Conservation (phyloP, 2,888 invertebrate genomes). For the Stictocephala bisonia region DNA sequence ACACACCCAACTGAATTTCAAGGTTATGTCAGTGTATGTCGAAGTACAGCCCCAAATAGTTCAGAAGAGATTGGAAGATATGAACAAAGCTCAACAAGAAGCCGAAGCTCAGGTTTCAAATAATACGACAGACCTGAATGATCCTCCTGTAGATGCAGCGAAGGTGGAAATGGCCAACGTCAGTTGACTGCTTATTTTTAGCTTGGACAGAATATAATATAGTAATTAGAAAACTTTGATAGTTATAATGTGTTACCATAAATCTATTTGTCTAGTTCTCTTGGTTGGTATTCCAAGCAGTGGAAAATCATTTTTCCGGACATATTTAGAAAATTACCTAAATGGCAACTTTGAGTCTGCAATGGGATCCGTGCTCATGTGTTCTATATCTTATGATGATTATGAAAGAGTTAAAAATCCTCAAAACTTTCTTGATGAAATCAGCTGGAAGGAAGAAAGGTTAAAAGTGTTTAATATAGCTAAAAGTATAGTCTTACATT, state of each 20-base stretch:
- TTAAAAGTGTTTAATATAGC: slow-evolving; percentile 50
- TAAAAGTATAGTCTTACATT: slow-evolving; percentile 46
- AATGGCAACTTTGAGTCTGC: background rate
- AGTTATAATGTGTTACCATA: background rate
- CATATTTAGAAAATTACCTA: slow-evolving; percentile 44
- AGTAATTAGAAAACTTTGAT: no score
- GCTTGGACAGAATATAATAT: slow-evolving; percentile 5
- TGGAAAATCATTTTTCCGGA: slow-evolving; percentile 61
- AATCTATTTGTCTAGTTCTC: slow-evolving; percentile 55
- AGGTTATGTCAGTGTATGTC: slow-evolving; percentile 71
- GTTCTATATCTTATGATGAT: slow-evolving; percentile 58
- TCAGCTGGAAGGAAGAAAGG: slow-evolving; percentile 57
- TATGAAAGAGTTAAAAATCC: slow-evolving; percentile 50
- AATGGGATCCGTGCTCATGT: slow-evolving; percentile 43
- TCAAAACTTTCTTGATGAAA: slow-evolving; percentile 34
- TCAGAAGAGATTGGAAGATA: slow-evolving; percentile 67
- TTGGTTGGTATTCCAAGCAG: slow-evolving; percentile 61
- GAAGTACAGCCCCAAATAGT: slow-evolving; percentile 70
- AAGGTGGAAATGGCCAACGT: slow-evolving; percentile 12
- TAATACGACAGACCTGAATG: background rate
- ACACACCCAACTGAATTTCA: slow-evolving; percentile 71
- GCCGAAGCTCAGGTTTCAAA: slow-evolving; percentile 51
- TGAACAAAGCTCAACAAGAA: slow-evolving; percentile 61
- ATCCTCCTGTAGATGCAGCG: background rate
- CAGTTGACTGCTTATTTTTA: slow-evolving; percentile 34